Evolutionary conservation across 64 coral and sea anemone species (phyloP), one percentile per base, ranked within the genome.

Genomic region (Stichodactyla mertensii): DNA sequence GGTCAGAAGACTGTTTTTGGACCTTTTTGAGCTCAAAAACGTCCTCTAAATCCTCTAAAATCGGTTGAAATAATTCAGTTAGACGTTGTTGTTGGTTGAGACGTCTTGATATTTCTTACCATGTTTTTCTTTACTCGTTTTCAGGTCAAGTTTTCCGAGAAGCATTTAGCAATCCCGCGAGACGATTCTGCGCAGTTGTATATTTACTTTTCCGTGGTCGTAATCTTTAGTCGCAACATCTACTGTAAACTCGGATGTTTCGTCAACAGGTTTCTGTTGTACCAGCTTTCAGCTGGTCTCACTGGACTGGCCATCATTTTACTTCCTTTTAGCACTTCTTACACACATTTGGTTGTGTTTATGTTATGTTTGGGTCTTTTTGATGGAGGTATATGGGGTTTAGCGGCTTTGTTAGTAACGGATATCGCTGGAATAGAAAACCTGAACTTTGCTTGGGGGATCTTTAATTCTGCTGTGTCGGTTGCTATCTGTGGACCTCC

Each of bases 201-300:
- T 6, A 89, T 70, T 0, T 89, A 89, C 83, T 86, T 79, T 13
- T 87, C 87, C 19, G 54, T 89, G 31, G 26, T 83, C n/a, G 60
- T 77, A 8, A n/a, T 93, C 51, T 57, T 93, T 28, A 86, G 87
- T 36, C 91, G 91, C 51, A 27, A 51, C 10, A 58, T 67, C 16
- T 78, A 78, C 74, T 88, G 91, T 84, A 78, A 78, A 71, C 12
- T 93, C 8, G 83, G 91, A 79, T 84, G 31, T 10, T 88, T 16
- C 14, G 9, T 85, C 52, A 93, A 84, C 52, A 74, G 87, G 62
- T 56, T 93, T 24, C 54, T 59, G 10, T 88, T 93, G 12, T 93
- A 89, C 77, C 91, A 85, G 88, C 51, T 16, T 6, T 82, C 82
- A 22, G 61, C 84, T 7, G 55, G 77, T 1, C 52, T 93, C 16